Conservation (phyloP, 2,113 vertebrate genomes). For the Penelope pileata region DNA sequence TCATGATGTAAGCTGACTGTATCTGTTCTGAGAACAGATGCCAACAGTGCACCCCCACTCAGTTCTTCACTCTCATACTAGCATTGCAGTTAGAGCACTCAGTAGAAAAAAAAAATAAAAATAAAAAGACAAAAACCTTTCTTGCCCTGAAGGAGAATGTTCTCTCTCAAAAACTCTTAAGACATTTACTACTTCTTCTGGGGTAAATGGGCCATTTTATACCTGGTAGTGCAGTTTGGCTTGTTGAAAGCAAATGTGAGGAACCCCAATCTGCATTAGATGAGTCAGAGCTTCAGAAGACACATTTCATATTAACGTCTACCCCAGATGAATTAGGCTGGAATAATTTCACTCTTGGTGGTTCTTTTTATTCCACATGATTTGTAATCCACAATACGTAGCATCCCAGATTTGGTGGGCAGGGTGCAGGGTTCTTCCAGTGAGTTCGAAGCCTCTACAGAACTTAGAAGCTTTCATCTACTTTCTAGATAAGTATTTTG, state of each 20-base stretch:
- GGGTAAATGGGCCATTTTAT: not conserved
- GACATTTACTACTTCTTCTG: not conserved
- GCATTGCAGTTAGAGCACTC: not conserved
- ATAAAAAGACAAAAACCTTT: not conserved
- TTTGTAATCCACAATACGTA: not conserved
- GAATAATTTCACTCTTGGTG: not conserved
- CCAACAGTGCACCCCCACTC: accelerated
- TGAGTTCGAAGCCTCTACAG: not conserved
- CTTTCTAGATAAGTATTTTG: not conserved
- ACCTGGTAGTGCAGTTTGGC: not conserved
- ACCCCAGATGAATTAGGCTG: not conserved
- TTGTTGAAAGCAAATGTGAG: not conserved
- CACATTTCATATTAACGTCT: not conserved
- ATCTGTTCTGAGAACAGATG: constrained; percentile 3
- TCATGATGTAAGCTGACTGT: not conserved
- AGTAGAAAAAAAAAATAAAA: not conserved
- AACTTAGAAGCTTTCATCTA: not conserved
- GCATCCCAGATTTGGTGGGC: not conserved
- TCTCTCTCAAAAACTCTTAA: not conserved
- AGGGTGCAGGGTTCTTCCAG: not conserved
- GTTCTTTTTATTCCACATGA: not conserved
- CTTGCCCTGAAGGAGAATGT: not conserved
- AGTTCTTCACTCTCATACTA: not conserved
- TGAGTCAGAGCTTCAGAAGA: not conserved
- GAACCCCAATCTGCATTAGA: not conserved